phyloP scores from a whole-genome alignment of 2,797 vertebrate species.

The Myiotriccus ornatus region DNA sequence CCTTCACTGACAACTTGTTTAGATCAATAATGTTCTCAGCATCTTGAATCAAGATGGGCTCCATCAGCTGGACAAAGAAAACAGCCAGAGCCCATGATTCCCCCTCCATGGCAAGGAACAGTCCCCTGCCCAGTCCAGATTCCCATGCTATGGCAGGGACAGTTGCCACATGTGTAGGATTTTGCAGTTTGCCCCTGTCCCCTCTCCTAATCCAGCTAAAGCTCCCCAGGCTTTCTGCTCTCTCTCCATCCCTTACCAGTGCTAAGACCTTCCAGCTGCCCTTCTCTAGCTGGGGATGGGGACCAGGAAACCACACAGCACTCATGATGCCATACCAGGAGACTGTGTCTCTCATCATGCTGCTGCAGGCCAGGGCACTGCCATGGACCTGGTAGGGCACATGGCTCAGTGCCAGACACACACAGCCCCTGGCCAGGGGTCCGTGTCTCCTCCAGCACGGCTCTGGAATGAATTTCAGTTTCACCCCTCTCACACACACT shows the following conservation, averaged over 20 bases:
- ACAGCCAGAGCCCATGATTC: background rate
- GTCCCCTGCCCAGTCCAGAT: background rate
- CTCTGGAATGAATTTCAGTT: background rate
- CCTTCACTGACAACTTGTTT: constrained; percentile 74
- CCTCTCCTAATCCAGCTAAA: background rate
- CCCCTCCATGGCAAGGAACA: background rate
- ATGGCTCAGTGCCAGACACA: background rate
- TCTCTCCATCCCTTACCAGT: accelerated
- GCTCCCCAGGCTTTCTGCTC: background rate
- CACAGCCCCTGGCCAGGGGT: too few relatives aligned
- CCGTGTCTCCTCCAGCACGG: accelerated
- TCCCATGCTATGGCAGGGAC: background rate
- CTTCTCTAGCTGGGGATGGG: accelerated
- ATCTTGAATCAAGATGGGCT: constrained; percentile 56
- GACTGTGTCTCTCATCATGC: accelerated
- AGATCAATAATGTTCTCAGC: constrained; percentile 73
- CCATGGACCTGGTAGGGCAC: accelerated
- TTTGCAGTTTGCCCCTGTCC: background rate
- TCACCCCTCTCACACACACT: background rate
- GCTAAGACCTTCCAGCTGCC: accelerated
- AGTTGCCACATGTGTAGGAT: accelerated
- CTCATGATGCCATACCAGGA: accelerated
- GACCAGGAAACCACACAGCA: background rate
- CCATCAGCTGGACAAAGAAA: background rate
- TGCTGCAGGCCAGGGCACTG: background rate